Percentiles rank a stretch among this genome's conserved stretches.
These are phyloP conservation scores for Motacilla alba DNA, from an alignment of 2,113 vertebrate genomes.

Conservation along the genomic window DNA sequence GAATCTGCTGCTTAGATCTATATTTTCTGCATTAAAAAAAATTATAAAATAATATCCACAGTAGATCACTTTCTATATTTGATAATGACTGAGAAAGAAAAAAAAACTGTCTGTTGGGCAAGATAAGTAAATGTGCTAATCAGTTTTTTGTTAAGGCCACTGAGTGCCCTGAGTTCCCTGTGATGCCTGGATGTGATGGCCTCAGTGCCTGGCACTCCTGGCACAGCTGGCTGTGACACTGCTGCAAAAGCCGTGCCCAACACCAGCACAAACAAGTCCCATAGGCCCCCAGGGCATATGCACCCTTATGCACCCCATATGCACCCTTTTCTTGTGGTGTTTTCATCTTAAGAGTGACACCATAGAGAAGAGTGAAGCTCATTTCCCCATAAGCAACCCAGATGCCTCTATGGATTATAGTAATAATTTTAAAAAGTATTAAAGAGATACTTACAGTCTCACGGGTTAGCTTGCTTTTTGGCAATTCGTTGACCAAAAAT, in stretches of 20 bases:
- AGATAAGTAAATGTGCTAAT: background rate
- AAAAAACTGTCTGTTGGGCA: background rate
- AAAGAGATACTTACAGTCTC: slow-evolving; percentile 16
- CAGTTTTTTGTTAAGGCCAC: background rate
- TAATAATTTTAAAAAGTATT: rapidly evolving
- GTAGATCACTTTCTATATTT: background rate
- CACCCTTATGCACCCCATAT: no score
- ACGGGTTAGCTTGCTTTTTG: slow-evolving; percentile 52
- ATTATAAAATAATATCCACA: background rate
- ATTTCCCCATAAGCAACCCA: background rate
- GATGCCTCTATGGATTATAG: background rate
- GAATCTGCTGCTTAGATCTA: background rate
- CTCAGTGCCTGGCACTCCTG: background rate
- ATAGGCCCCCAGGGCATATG: no score
- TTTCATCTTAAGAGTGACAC: background rate
- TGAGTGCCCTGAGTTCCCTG: rapidly evolving
- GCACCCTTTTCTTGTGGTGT: background rate
- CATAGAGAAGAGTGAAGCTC: background rate
- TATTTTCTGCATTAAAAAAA: background rate
- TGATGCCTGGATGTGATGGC: background rate
- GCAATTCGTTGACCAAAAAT: slow-evolving; percentile 28
- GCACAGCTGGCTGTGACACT: background rate
- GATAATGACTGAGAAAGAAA: background rate
- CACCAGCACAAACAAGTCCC: background rate
- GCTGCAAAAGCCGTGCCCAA: background rate